Conservation (phyloP, 2,797 vertebrate genomes). For the Paramormyrops hopkinsi region DNA sequence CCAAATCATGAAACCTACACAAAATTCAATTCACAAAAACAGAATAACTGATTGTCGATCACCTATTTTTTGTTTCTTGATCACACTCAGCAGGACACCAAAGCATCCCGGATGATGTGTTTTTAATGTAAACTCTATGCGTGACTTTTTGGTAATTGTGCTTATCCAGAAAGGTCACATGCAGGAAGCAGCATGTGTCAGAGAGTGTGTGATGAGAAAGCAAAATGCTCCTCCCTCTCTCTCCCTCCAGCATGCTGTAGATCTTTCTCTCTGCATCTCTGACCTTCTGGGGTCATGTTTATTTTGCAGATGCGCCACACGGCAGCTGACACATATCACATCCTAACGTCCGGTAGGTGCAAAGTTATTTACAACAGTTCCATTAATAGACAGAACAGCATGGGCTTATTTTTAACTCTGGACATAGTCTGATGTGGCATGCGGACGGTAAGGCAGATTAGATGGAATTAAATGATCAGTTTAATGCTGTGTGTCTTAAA, state of each 20-base stretch:
- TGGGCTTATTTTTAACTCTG: constrained; percentile 6
- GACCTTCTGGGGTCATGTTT: neutral
- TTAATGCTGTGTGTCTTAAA: constrained; percentile 44
- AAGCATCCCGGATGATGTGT: neutral
- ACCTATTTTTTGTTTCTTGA: neutral
- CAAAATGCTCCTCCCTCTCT: neutral
- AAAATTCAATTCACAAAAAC: neutral
- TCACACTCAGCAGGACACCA: neutral
- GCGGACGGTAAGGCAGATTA: constrained; percentile 52
- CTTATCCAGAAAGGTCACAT: neutral
- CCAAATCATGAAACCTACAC: neutral
- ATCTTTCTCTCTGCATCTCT: neutral
- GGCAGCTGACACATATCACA: neutral
- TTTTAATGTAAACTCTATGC: neutral
- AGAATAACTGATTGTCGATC: neutral
- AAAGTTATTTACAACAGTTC: neutral
- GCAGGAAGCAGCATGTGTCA: neutral
- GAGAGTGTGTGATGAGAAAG: neutral
- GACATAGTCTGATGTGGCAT: constrained; percentile 26
- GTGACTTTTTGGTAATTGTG: neutral
- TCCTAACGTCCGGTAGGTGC: neutral
- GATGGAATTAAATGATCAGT: constrained; percentile 62
- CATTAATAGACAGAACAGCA: neutral
- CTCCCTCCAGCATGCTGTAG: neutral
- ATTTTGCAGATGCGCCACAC: neutral